Evolutionary conservation across 2,888 invertebrate species (phyloP).

Genomic region (Crepidodera aurea): DNA sequence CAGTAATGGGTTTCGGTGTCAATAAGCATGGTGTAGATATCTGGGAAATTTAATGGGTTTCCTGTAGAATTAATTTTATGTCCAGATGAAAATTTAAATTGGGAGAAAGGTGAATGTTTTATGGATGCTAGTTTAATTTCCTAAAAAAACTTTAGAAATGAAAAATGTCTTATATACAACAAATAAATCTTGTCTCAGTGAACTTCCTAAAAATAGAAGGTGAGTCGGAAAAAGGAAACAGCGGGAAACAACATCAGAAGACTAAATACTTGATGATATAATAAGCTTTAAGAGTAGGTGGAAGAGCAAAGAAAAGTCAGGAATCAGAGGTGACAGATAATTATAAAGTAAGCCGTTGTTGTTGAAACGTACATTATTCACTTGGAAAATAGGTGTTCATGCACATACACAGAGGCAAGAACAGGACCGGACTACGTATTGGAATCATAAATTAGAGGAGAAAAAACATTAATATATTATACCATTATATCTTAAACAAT

Average conservation of each 20-base stretch:
- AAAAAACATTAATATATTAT: no score
- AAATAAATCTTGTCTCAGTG: no score
- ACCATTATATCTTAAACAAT: no score
- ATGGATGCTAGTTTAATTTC: no score
- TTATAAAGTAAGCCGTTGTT: constrained; percentile 19
- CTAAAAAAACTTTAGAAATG: no score
- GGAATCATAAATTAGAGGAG: no score
- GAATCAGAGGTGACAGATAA: constrained; percentile 23
- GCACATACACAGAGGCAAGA: neutral
- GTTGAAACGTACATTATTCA: constrained; percentile 22
- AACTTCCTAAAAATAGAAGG: neutral
- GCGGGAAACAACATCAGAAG: neutral
- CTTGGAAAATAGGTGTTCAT: constrained; percentile 19
- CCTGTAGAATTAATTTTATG: no score
- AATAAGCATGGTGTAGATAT: constrained; percentile 1
- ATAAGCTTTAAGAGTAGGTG: neutral
- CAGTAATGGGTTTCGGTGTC: constrained; percentile 20
- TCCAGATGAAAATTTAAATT: no score
- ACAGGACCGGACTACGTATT: neutral
- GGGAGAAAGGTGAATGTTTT: no score
- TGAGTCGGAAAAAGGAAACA: neutral
- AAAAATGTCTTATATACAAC: no score
- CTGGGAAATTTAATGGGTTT: no score
- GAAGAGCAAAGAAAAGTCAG: constrained; percentile 18
- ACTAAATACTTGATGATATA: constrained; percentile 10